Base-by-base conservation (phyloP, 2,888 invertebrate species). In the Diloba caeruleocephala region DNA sequence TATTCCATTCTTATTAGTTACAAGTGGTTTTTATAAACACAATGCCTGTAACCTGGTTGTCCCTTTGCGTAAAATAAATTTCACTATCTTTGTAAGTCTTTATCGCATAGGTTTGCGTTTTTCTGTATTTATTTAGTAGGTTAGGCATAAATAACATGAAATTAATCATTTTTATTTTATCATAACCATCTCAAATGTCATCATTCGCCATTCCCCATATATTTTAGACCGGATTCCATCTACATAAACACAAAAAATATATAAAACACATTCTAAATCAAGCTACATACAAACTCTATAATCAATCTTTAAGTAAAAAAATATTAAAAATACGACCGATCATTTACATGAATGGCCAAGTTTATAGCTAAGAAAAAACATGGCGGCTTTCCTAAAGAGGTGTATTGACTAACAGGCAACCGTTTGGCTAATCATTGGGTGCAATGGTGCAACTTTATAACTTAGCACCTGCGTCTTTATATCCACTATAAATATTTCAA, bases 401-500 rank as follows among this genome's bases (percentile, higher is more conserved):
- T 60, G 59, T 78, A 84, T 85, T 87, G 84, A 87, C 85, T 83
- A 74, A 74, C 69, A 62, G 50, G 81, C 85, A 74, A 78, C 82
- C 80, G 80, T 87, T 84, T 80, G 84, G 84, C 89, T 87, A 88
- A 92, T 90, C 88, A 89, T 87, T 82, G 84, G 84, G 76, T 79
- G 80, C 75, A 76, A 81, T 84, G 84, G 75, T 78, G 80, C 76
- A 77, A 81, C 76, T 76, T 84, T 79, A 86, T 81, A 82, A 81
- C 90, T 84, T 81, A 79, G 78, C 92, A 92, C 92, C 92, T 92
- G 93, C 86, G 71, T 78, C 78, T 89, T 91, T 90, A 89, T 89
- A 84, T 77, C 81, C 68, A 76, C 55, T 51, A 81, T 76, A 81
- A 80, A 82, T 74, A 76, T 73, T 60, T 65, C 50, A 17, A 72